phyloP scores from a whole-genome alignment of 2,797 vertebrate species.

The Sebastes minor region DNA sequence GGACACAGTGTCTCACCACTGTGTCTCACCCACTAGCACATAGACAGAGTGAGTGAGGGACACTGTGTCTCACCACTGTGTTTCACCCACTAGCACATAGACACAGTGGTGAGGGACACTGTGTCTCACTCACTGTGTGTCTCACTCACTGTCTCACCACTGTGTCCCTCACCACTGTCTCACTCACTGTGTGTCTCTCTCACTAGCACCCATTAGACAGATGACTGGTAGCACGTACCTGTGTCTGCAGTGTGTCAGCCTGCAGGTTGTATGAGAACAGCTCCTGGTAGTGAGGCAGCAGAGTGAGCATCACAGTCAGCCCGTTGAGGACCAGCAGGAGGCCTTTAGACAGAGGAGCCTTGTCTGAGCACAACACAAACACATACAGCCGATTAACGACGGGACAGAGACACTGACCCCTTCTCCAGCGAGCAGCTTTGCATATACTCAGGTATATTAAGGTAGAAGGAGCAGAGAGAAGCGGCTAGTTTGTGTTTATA shows the following conservation, averaged over 20 bases:
- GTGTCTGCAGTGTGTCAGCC: constrained; percentile 85
- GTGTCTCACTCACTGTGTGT: neutral
- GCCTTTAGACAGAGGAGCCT: constrained; percentile 94
- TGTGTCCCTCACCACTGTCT: too few relatives aligned
- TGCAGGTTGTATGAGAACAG: constrained; percentile 90
- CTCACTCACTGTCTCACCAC: too few relatives aligned
- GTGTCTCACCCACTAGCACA: too few relatives aligned
- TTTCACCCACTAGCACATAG: too few relatives aligned
- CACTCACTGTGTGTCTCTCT: too few relatives aligned
- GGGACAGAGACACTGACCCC: neutral
- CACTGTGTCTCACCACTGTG: too few relatives aligned
- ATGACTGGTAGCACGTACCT: constrained; percentile 77
- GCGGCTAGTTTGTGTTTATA: neutral
- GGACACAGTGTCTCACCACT: too few relatives aligned
- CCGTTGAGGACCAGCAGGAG: constrained; percentile 90
- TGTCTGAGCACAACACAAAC: constrained; percentile 82
- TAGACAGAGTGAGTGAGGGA: too few relatives aligned
- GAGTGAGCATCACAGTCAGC: constrained; percentile 87
- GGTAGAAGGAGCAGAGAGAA: neutral
- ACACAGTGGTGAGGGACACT: too few relatives aligned
- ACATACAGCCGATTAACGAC: neutral
- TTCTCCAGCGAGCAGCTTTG: neutral
- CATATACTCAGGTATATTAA: neutral
- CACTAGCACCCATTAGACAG: too few relatives aligned
- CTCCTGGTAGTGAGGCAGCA: constrained; percentile 92